Evolutionary conservation across 2,888 invertebrate species (phyloP), one percentile per base, ranked within the genome.

Genomic region (Priocnemis perturbator): DNA sequence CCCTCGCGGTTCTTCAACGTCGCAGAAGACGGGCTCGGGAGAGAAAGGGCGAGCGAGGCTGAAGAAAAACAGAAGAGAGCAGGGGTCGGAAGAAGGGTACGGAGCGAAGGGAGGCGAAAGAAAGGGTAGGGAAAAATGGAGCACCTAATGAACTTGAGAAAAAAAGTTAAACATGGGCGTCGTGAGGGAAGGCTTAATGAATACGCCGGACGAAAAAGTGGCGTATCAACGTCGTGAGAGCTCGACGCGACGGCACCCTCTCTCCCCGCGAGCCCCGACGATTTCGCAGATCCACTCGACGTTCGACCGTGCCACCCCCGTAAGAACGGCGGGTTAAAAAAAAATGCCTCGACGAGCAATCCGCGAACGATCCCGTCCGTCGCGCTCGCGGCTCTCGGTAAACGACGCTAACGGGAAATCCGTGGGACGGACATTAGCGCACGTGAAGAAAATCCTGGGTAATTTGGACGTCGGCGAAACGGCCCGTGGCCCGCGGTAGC

Each of bases 61-160:
- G 4, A 9, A 60, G 63, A 65, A 64, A 58, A 65, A 65, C 66
- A 56, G 70, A 50, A 44, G 21, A 1, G 66, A 44, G 15, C 59
- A 45, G 23, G 1, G 26, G 11, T 52, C 26, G 52, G 50, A 50
- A 14, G 47, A 56, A 68, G 23, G 48, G 55, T 48, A 55, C 7
- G 37, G 21, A n/a, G 21, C 26, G 58, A 52, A 26, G 5, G 50
- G 53, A 30, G 53, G n/a, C n/a, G n/a, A n/a, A 52, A 52, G 55
- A 70, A 44, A 60, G 60, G 61, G 64, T 37, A 64, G 71, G 68
- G 50, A 74, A 74, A 83, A 82, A 77, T 77, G 74, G 74, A 81
- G 77, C 74, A 78, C 79, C 83, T 80, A 81, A 83, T 83, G 79
- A 84, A 83, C 80, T 77, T 76, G 75, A 71, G 73, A 70, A 82